These are phyloP conservation scores for Malacosoma neustria DNA, from an alignment of 2,888 invertebrate species.

Conservation along the genomic window DNA sequence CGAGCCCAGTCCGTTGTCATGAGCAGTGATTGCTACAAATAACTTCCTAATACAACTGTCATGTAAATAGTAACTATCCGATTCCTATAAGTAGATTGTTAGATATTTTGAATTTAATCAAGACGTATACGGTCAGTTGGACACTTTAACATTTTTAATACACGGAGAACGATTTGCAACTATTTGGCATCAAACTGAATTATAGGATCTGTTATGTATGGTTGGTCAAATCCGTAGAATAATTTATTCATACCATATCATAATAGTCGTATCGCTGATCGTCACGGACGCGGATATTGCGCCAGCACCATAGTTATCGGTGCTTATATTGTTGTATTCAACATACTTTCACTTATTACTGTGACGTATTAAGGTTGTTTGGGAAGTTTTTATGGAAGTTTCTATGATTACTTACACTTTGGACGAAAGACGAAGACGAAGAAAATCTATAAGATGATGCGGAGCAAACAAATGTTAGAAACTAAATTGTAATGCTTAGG, in stretches of 20 bases:
- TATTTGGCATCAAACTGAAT: conserved; percentile 5
- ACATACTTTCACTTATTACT: conserved; percentile 34
- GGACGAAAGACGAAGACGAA: background rate
- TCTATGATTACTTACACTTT: background rate
- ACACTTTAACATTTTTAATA: background rate
- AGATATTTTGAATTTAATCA: no score
- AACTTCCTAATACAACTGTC: no score
- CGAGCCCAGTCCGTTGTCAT: no score
- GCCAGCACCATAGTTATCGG: conserved; percentile 32
- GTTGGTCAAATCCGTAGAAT: conserved; percentile 14
- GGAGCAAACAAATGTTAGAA: no score
- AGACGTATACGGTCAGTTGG: background rate
- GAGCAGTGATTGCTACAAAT: no score
- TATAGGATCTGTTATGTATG: conserved; percentile 7
- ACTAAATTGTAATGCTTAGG: no score
- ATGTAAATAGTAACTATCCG: no score
- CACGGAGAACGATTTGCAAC: background rate
- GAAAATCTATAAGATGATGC: background rate
- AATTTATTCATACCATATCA: conserved; percentile 14
- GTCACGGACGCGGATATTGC: conserved; percentile 42
- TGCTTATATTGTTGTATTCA: conserved; percentile 22
- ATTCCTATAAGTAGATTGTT: no score
- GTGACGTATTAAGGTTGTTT: conserved; percentile 12
- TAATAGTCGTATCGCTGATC: background rate
- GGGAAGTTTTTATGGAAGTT: conserved; percentile 4